Evolutionary conservation across 2,113 vertebrate species (phyloP).

Genomic region (Rhabdomys dilectus): DNA sequence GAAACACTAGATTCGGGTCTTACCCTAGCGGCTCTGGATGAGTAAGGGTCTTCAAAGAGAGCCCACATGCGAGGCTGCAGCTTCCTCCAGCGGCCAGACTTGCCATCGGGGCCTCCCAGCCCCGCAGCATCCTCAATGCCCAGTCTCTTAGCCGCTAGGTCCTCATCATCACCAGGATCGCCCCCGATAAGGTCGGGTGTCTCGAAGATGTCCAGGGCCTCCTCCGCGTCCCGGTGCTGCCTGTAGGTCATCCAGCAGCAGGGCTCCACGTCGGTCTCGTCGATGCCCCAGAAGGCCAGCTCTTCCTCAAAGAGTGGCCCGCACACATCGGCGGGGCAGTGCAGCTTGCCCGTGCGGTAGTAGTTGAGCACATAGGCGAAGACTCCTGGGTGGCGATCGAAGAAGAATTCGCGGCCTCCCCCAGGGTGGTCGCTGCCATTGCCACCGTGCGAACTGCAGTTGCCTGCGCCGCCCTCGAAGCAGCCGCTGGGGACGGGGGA

Average conservation of each 20-base stretch:
- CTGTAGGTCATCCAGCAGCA: conserved; percentile 99
- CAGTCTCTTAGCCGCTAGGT: conserved; percentile 89
- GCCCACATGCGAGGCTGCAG: conserved; percentile 96
- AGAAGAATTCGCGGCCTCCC: conserved; percentile 94
- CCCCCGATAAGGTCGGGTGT: conserved; percentile 91
- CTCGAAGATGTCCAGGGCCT: conserved; percentile 97
- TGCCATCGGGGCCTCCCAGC: conserved; percentile 85
- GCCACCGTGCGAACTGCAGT: neutral
- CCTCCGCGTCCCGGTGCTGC: conserved; percentile 97
- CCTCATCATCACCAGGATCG: conserved; percentile 86
- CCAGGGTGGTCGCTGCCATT: conserved; percentile 89
- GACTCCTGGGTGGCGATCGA: conserved; percentile 96
- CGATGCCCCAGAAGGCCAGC: conserved; percentile 97
- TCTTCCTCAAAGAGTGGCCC: conserved; percentile 97
- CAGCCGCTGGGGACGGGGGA: conserved; percentile 89
- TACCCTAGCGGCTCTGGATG: conserved; percentile 97
- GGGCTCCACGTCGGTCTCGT: conserved; percentile 98
- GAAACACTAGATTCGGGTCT: conserved; percentile 65
- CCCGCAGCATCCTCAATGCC: conserved; percentile 88
- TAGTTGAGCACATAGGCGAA: conserved; percentile 98
- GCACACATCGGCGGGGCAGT: conserved; percentile 97
- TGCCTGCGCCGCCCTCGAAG: conserved; percentile 86
- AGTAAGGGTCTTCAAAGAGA: conserved; percentile 98
- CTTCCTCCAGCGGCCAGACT: conserved; percentile 91
- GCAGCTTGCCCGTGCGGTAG: conserved; percentile 96